phyloP scores from a whole-genome alignment of 2,888 invertebrate species.

The Neelides folsomi region DNA sequence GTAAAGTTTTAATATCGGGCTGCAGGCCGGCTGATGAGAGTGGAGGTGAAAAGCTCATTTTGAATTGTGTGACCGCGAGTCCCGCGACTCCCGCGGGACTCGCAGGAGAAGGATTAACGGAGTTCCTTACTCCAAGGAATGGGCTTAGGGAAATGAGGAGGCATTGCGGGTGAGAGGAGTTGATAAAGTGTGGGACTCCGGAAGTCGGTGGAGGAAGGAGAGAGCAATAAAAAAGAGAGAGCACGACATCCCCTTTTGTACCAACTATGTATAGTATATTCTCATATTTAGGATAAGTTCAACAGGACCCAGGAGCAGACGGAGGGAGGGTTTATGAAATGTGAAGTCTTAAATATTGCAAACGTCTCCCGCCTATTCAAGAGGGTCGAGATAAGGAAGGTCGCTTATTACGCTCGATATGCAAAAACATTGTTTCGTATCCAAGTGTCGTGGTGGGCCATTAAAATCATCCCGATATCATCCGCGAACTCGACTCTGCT shows the following conservation, averaged over 20 bases:
- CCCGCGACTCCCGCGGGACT: not conserved
- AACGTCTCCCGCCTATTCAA: slow-evolving; percentile 9
- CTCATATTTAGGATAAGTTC: not conserved
- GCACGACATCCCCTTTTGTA: not conserved
- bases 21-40: no score
- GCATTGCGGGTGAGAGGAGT: slow-evolving; percentile 14
- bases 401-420: slow-evolving; percentile 10
- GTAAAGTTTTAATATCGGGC: no score
- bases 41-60: no score
- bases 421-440: slow-evolving; percentile 16
- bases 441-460: slow-evolving; percentile 10
- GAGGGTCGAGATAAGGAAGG: not conserved
- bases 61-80: no score
- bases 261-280: not conserved
- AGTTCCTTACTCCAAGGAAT: not conserved
- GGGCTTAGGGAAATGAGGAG: slow-evolving; percentile 5
- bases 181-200: slow-evolving; percentile 22
- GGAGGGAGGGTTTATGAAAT: slow-evolving; percentile 5
- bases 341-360: slow-evolving; percentile 21
- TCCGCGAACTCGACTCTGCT: slow-evolving; percentile 13
- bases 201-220: slow-evolving; percentile 16
- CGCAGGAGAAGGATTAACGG: not conserved
- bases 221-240: slow-evolving; percentile 16
- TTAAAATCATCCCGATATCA: slow-evolving; percentile 18
- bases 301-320: not conserved